These are phyloP conservation scores for Emydura subglobosa DNA, from an alignment of 2,113 vertebrate genomes.

Conservation along the genomic window DNA sequence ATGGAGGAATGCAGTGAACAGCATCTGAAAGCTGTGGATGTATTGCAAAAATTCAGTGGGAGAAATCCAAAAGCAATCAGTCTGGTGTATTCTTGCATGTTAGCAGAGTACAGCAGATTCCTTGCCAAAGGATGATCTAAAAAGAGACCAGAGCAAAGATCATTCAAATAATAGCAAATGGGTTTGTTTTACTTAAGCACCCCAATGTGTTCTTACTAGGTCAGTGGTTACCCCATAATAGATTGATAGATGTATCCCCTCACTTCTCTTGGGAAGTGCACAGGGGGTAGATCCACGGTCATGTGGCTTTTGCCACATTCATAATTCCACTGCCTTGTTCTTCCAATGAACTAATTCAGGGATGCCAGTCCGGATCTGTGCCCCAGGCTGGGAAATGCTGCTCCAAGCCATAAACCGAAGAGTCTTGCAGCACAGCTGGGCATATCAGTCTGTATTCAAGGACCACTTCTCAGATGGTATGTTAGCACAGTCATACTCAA, in stretches of 20 bases:
- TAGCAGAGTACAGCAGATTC: background rate
- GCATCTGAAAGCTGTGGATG: background rate
- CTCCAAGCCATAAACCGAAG: background rate
- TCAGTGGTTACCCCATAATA: background rate
- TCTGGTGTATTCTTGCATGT: background rate
- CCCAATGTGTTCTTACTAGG: background rate
- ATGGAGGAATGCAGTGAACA: background rate
- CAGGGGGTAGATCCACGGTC: background rate
- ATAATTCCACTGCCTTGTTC: background rate
- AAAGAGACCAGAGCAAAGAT: background rate
- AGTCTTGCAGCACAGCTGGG: background rate
- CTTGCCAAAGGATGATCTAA: background rate
- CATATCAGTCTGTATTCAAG: background rate
- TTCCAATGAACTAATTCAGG: background rate
- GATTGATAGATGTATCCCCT: background rate
- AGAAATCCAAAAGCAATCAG: background rate
- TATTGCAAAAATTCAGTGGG: background rate
- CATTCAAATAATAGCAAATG: background rate
- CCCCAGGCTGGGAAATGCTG: too few relatives aligned
- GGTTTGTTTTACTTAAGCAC: background rate
- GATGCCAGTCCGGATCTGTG: background rate
- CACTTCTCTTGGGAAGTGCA: background rate
- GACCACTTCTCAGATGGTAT: background rate
- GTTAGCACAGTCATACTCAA: background rate
- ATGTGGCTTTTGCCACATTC: background rate